phyloP scores from a whole-genome alignment of 92 coral and sea anemone genomes.

The Ricordea florida region DNA sequence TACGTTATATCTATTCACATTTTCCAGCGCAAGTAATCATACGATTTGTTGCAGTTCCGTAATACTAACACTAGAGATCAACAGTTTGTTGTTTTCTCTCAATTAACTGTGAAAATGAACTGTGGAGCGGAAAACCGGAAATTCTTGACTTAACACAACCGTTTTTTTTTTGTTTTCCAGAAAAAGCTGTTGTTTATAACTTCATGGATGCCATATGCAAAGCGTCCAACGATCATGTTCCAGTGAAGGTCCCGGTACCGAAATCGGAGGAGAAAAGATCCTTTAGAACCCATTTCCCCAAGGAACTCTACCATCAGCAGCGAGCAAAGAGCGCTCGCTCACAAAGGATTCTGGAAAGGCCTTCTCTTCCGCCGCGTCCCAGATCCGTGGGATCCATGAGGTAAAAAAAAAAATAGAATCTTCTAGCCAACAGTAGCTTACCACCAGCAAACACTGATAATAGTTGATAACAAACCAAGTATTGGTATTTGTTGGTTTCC shows the following conservation, averaged over 20 bases:
- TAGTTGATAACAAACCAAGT: too few species aligned
- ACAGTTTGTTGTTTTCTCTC: too few species aligned
- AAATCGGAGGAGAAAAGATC: conserved; percentile 29
- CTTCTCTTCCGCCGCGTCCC: conserved; percentile 81
- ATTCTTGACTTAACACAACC: neutral
- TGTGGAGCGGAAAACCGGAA: too few species aligned
- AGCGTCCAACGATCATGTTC: conserved; percentile 52
- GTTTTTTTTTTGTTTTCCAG: conserved; percentile 11
- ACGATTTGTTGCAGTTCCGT: too few species aligned
- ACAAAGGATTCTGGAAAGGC: conserved; percentile 70
- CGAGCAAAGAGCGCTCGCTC: conserved; percentile 85
- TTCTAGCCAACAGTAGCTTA: neutral
- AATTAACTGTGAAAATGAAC: too few species aligned
- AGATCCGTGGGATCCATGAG: conserved; percentile 69
- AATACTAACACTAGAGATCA: too few species aligned
- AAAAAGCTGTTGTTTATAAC: conserved; percentile 85
- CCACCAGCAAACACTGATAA: too few species aligned
- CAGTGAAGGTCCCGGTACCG: conserved; percentile 17
- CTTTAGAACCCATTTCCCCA: conserved; percentile 56
- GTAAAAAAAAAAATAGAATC: neutral
- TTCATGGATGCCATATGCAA: conserved; percentile 79
- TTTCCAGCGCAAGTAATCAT: too few species aligned
- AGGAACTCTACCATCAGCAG: conserved; percentile 66
- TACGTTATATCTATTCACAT: neutral
- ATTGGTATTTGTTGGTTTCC: too few species aligned